Conservation (phyloP, 2,113 vertebrate species). For the Pluvianellus socialis region DNA sequence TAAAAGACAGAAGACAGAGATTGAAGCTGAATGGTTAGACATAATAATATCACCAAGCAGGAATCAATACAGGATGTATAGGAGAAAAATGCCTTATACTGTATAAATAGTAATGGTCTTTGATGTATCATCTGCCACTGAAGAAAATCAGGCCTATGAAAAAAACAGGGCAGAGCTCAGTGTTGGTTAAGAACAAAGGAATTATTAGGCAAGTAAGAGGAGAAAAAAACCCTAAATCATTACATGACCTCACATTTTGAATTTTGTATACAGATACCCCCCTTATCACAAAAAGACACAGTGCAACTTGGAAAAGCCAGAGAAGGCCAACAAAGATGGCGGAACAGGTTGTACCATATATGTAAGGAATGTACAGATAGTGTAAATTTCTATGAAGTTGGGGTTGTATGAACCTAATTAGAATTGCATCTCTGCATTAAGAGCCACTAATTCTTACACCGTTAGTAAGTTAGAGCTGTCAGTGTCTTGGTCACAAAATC, state of each 20-base stretch:
- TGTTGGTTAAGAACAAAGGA: background rate
- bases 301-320: background rate
- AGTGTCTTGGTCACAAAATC: too few species aligned
- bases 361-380: background rate
- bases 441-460: too few species aligned
- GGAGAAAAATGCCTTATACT: background rate
- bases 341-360: accelerated
- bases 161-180: background rate
- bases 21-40: background rate
- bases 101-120: background rate
- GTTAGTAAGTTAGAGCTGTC: too few species aligned
- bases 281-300: background rate
- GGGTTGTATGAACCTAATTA: too few species aligned
- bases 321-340: background rate
- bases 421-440: too few species aligned
- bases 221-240: background rate
- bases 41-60: background rate
- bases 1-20: background rate
- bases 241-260: background rate
- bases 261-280: background rate
- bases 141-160: background rate
- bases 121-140: background rate
- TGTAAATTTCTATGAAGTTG: background rate
- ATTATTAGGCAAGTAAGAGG: background rate
- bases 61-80: background rate